These are phyloP conservation scores for Drosophila watanabei DNA, from an alignment of 1,140 invertebrate genomes.

Conservation along the genomic window DNA sequence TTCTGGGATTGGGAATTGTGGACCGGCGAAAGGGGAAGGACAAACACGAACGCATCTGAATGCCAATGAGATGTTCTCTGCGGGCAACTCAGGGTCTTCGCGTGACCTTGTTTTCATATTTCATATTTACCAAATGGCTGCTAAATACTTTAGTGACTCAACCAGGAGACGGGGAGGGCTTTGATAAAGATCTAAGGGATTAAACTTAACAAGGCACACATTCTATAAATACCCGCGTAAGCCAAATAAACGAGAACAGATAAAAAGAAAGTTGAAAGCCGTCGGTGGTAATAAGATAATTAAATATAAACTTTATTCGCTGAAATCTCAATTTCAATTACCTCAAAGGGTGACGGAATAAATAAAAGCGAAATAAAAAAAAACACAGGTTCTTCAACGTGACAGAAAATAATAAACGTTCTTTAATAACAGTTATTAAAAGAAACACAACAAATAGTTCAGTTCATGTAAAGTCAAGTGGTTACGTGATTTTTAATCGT, in stretches of 20 bases:
- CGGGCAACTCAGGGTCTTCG: neutral
- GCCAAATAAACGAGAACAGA: neutral
- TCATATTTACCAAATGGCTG: constrained; percentile 10
- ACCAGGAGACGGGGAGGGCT: neutral
- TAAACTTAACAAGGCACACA: neutral
- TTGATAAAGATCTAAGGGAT: constrained; percentile 15
- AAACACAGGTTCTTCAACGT: neutral
- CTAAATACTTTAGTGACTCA: constrained; percentile 3
- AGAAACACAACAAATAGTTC: neutral
- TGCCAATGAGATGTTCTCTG: constrained; percentile 24
- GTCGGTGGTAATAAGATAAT: neutral
- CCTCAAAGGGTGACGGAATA: neutral
- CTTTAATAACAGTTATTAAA: neutral
- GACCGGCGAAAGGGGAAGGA: neutral
- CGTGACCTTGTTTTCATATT: constrained; percentile 12
- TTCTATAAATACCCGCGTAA: constrained; percentile 9
- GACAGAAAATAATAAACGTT: neutral
- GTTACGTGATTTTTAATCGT: neutral
- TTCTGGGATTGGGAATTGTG: constrained; percentile 13
- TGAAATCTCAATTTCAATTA: neutral
- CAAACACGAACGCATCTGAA: constrained; percentile 19
- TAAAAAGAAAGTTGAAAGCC: constrained; percentile 10
- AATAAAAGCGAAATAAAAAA: neutral
- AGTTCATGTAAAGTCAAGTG: neutral
- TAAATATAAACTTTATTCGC: constrained; percentile 1